Base-by-base conservation (phyloP, 2,797 vertebrate genomes). In the Pristis pectinata region DNA sequence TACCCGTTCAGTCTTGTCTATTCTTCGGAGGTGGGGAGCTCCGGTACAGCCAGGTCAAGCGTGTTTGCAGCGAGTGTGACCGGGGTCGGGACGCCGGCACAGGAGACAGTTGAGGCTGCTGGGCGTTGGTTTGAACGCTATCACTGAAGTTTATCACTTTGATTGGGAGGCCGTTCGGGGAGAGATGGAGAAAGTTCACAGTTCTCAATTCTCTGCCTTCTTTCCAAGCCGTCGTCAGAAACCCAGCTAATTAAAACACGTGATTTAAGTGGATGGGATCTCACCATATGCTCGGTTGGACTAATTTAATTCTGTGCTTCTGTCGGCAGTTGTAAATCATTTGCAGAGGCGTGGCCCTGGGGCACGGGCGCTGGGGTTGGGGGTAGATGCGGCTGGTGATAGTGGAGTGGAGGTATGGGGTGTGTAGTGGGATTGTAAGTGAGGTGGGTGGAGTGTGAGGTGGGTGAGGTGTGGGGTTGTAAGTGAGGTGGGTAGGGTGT, bases 221-320 rank as follows among this genome's bases (percentile, higher is more conserved):
- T 64, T 37, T 19, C 24, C 22, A 74, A 24, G 70, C 70, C 22
- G 70, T 70, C 70, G 70, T 7, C n/a, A 0, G 22, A 22, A 67
- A 1, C 8, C 2, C n/a, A 22, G 61, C n/a, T 41, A 19, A 1
- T 22, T 41, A 61, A 8, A 91, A 67, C 59, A 41, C 17, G 8
- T 7, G 61, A 67, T 41, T 67, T 67, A 91, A 91, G 87, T 67
- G 87, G 64, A 41, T 24, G 87, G 8, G 59, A 67, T 24, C 1
- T 41, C n/a, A 41, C 61, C 59, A 67, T 37, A 87, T 91, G 87
- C n/a, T 91, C 22, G 59, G 56, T 61, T 24, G 61, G n/a, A 64
- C 2, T 91, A 67, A 87, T 87, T 87, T 87, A 30, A 67, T 67
- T 91, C 41, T 64, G 64, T 67, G 87, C 87, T 89, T 91, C 87